Percentiles rank a stretch among this genome's conserved stretches.
These are phyloP conservation scores for Caenorhabditis becei DNA, from an alignment of 2,888 invertebrate genomes.

Conservation along the genomic window DNA sequence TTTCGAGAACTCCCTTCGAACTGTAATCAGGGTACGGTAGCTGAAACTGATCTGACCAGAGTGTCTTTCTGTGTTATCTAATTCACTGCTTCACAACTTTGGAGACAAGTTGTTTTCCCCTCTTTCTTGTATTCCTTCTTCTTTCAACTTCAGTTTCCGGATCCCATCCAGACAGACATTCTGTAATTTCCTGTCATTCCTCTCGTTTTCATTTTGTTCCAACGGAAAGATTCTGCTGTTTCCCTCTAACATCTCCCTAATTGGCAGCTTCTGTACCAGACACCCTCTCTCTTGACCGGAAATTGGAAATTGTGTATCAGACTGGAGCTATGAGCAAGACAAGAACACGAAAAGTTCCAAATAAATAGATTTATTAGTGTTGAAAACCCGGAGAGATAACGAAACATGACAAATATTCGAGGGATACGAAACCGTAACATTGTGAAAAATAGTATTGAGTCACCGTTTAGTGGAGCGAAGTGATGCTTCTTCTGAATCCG, in stretches of 20 bases:
- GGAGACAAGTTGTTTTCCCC: too few relatives aligned
- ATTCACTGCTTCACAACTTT: too few relatives aligned
- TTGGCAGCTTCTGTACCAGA: neutral
- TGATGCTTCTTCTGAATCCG: constrained; percentile 48
- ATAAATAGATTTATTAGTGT: constrained; percentile 7
- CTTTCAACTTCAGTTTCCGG: too few relatives aligned
- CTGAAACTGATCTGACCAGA: too few relatives aligned
- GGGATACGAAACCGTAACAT: neutral
- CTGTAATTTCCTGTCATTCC: too few relatives aligned
- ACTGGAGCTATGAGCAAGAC: neutral
- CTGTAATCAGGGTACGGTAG: too few relatives aligned
- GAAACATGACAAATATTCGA: constrained; percentile 3
- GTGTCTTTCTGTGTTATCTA: too few relatives aligned
- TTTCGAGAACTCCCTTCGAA: too few relatives aligned
- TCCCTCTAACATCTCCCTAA: too few relatives aligned
- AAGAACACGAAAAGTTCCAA: neutral
- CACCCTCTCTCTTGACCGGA: constrained; percentile 2
- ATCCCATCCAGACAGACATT: too few relatives aligned
- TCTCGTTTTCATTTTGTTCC: too few relatives aligned
- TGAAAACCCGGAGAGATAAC: neutral
- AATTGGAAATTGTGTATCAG: neutral
- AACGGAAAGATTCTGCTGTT: neutral
- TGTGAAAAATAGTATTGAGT: neutral
- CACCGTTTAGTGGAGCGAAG: constrained; percentile 35
- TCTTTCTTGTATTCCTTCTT: too few relatives aligned